Base-by-base conservation (phyloP, 2,888 invertebrate genomes). In the Saturnia japonica region DNA sequence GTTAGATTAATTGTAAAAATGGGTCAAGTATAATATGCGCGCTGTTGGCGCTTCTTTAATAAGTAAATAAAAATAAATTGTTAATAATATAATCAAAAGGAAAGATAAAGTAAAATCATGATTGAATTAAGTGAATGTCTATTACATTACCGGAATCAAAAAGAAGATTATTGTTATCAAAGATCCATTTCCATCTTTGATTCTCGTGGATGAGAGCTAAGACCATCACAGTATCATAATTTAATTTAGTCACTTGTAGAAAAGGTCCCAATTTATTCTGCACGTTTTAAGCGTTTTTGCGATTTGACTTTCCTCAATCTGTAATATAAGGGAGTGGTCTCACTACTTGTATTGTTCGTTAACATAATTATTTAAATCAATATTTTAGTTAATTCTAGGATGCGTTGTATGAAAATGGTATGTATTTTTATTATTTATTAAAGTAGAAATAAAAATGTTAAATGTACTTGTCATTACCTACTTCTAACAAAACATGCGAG, bases 251-350 rank as follows among this genome's bases (percentile, higher is more conserved):
- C 73, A 70, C 74, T 74, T 76, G 74, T 73, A 76, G 77, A 76
- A 72, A 75, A 82, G 78, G 71, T 77, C 77, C 78, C 80, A 84
- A 86, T 85, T 84, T 82, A 77, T 78, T 71, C 77, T 68, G 77
- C 75, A 81, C 74, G 19, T 64, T 16, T 40, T n/a, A 64, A 80
- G 78, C 78, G 78, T 80, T 80, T 78, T 77, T 75, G 77, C 78
- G 78, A 82, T 82, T 82, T 79, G 74, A 82, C 79, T 81, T 81
- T 74, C 74, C 70, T 74, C 74, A 75, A 71, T 75, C 74, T 76
- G 73, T 70, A 75, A 66, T 42, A 12, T 67, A 54, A 70, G 42
- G 43, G 42, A 0, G 34, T n/a, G n/a, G 70, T 67, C 70, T 42
- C 47, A 67, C 40, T 16, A 16, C 9, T 66, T 25, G 16, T 12